A percentile compares a stretch with the other conserved stretches of the same genome.
Conservation (phyloP, 2,797 vertebrate genomes). For the Rhinogobio ventralis region DNA sequence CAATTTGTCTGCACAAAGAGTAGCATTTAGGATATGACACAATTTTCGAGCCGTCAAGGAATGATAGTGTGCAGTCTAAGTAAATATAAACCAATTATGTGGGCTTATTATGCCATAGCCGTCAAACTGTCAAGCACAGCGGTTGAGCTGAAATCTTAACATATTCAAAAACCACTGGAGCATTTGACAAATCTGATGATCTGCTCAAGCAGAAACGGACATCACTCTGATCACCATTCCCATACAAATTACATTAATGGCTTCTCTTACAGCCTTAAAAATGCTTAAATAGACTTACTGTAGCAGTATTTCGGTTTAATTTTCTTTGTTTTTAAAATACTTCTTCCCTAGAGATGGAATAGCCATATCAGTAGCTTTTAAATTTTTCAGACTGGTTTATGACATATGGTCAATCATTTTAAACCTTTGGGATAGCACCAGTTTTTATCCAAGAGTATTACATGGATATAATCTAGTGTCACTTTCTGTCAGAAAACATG, state of each 20-base stretch:
- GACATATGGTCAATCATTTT: conserved; percentile 29
- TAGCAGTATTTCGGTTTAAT: neutral
- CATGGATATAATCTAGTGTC: conserved; percentile 41
- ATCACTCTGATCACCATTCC: conserved; percentile 79
- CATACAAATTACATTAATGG: conserved; percentile 81
- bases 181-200: conserved; percentile 79
- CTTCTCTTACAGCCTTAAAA: conserved; percentile 68
- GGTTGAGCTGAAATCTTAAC: conserved; percentile 72
- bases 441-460: conserved; percentile 23
- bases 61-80: conserved; percentile 72
- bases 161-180: conserved; percentile 79
- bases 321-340: conserved; percentile 3
- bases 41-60: conserved; percentile 65
- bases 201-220: conserved; percentile 78
- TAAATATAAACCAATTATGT: conserved; percentile 80
- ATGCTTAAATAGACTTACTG: neutral
- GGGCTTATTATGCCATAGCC: conserved; percentile 73
- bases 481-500: conserved; percentile 51
- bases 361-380: neutral
- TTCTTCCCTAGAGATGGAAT: neutral
- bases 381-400: conserved; percentile 8
- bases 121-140: conserved; percentile 75
- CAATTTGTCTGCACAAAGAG: conserved; percentile 71
- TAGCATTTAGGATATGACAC: conserved; percentile 69
- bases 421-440: conserved; percentile 25